Conservation (phyloP, 1,140 invertebrate genomes). For the Anastatus disparis region DNA sequence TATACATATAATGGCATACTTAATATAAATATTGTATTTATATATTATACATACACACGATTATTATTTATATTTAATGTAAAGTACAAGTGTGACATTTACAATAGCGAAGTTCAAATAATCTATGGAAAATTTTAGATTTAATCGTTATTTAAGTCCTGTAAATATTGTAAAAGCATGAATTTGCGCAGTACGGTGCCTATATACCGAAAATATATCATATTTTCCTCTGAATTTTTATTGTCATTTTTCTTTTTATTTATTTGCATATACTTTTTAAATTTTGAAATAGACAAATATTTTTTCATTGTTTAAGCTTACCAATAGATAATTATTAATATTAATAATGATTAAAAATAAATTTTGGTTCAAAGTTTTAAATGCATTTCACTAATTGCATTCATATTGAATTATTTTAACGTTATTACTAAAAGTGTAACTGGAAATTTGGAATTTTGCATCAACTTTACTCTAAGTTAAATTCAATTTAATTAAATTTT, state of each 20-base stretch:
- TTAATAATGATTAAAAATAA: too few species aligned
- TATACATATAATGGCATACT: constrained; percentile 30
- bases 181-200: constrained; percentile 37
- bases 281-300: too few species aligned
- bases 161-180: constrained; percentile 59
- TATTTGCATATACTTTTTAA: too few species aligned
- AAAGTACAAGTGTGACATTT: constrained; percentile 47
- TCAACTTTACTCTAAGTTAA: too few species aligned
- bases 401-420: too few species aligned
- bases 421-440: too few species aligned
- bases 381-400: too few species aligned
- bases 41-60: constrained; percentile 27
- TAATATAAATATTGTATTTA: constrained; percentile 38
- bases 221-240: constrained; percentile 57
- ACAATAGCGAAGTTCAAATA: constrained; percentile 37
- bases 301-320: too few species aligned
- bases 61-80: constrained; percentile 40
- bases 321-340: too few species aligned
- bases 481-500: too few species aligned
- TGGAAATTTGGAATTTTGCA: too few species aligned
- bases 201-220: constrained; percentile 57
- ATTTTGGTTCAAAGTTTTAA: too few species aligned
- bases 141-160: constrained; percentile 45
- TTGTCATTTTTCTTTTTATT: constrained; percentile 3
- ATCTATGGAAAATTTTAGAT: constrained; percentile 36